phyloP scores from a whole-genome alignment of 2,113 vertebrate genomes.

The Madoqua kirkii region DNA sequence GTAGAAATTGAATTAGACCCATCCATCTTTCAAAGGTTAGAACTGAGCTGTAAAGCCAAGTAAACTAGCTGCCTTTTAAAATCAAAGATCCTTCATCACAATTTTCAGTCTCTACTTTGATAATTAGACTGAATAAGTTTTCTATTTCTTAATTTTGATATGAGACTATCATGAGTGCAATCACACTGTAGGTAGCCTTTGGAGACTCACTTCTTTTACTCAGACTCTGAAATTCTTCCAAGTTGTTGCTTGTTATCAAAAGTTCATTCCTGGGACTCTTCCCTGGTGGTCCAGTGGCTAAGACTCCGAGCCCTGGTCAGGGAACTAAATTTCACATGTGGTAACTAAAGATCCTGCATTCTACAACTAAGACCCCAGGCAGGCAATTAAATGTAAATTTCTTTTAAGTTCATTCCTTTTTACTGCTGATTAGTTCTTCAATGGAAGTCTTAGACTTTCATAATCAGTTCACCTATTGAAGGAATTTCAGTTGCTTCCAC shows the following conservation, averaged over 20 bases:
- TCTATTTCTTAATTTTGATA: neutral
- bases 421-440: neutral
- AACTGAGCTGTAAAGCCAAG: neutral
- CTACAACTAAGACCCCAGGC: neutral
- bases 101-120: neutral
- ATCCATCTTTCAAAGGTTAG: neutral
- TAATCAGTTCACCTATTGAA: neutral
- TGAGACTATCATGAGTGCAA: neutral
- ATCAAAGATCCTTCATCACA: neutral
- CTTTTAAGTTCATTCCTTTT: neutral
- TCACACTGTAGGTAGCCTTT: neutral
- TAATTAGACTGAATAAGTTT: neutral
- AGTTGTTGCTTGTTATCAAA: neutral
- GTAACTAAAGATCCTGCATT: neutral
- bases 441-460: neutral
- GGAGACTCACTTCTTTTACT: neutral
- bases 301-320: neutral
- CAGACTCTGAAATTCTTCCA: neutral
- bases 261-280: neutral
- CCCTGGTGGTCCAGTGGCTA: neutral
- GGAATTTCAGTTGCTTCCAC: neutral
- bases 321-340: neutral
- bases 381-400: neutral
- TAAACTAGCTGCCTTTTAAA: neutral
- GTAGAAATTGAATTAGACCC: neutral